These are phyloP conservation scores for Caenorhabditis inopinata DNA, from an alignment of 1,140 invertebrate genomes.

Conservation along the genomic window DNA sequence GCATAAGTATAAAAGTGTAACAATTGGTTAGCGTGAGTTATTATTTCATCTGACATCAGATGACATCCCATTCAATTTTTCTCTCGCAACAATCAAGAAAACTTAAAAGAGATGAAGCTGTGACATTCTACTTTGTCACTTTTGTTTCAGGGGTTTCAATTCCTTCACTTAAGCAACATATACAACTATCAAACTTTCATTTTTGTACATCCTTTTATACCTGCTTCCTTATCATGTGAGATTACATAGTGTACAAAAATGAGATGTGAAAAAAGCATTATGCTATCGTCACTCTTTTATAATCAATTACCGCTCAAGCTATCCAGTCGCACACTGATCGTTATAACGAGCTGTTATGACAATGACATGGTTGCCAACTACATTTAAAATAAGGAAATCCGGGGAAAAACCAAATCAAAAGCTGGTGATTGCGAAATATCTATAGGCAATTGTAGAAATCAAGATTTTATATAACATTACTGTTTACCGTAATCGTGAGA, in stretches of 20 bases:
- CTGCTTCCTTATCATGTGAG: background rate
- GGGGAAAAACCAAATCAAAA: too few relatives aligned
- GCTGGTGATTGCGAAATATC: background rate
- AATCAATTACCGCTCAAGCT: too few relatives aligned
- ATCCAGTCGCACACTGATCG: too few relatives aligned
- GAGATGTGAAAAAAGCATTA: too few relatives aligned
- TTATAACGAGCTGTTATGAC: too few relatives aligned
- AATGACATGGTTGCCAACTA: too few relatives aligned
- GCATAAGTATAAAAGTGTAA: too few relatives aligned
- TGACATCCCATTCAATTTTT: background rate
- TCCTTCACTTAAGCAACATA: background rate
- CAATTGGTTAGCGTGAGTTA: background rate
- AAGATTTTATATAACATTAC: background rate
- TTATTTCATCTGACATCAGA: background rate
- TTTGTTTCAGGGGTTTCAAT: slow-evolving; percentile 24
- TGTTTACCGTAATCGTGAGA: background rate
- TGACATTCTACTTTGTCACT: slow-evolving; percentile 21
- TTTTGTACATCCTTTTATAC: slow-evolving; percentile 1
- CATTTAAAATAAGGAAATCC: too few relatives aligned
- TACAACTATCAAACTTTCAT: background rate
- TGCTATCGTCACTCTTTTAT: too few relatives aligned
- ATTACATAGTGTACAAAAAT: background rate
- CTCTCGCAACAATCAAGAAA: background rate
- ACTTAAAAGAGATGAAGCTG: background rate
- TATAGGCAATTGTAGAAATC: too few relatives aligned